Conservation (phyloP, 2,797 vertebrate species). For the Pangasius larnaudii region DNA sequence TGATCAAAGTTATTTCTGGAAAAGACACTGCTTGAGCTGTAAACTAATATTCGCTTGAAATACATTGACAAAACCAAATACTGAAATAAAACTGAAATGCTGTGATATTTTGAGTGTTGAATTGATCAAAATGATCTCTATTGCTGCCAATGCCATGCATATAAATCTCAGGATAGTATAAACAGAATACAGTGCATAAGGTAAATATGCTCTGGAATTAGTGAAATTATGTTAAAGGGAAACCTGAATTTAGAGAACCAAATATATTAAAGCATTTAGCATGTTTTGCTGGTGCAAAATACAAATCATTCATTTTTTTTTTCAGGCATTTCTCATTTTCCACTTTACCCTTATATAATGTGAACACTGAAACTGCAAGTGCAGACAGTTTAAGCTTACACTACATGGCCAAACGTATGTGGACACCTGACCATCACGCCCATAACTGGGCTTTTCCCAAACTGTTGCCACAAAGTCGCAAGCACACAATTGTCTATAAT, state of each 20-base stretch:
- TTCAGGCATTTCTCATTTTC: neutral
- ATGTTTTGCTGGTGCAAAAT: conserved; percentile 47
- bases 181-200: conserved; percentile 22
- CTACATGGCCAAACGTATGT: neutral
- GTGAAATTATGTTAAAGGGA: conserved; percentile 67
- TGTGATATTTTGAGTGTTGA: neutral
- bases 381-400: conserved; percentile 56
- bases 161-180: conserved; percentile 67
- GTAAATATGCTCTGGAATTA: neutral
- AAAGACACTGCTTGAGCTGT: conserved; percentile 9
- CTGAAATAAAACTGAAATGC: conserved; percentile 18
- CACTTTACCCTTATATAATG: neutral
- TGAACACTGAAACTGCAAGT: conserved; percentile 59
- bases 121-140: neutral
- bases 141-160: conserved; percentile 58
- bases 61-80: conserved; percentile 37
- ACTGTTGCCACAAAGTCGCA: neutral
- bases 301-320: conserved; percentile 22
- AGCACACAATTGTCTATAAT: neutral
- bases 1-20: neutral
- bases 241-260: conserved; percentile 52
- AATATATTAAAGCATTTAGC: conserved; percentile 9
- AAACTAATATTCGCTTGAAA: conserved; percentile 46
- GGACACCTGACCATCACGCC: neutral
- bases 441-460: neutral